Evolutionary conservation across 37 sponge, comb jelly and placozoan species (phyloP).

Genomic region (Amphimedon queenslandica): DNA sequence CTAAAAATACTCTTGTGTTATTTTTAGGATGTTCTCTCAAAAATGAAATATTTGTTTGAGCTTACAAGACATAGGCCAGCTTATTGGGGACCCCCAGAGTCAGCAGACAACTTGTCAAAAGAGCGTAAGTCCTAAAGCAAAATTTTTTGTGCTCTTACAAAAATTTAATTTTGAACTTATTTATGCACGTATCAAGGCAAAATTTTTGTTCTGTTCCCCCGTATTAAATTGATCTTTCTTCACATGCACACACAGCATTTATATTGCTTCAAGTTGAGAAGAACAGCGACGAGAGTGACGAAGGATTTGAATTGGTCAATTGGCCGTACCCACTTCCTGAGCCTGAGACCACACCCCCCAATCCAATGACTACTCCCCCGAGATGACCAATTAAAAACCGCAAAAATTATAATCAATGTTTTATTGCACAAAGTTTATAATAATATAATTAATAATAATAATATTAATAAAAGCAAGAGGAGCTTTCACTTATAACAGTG

Average conservation of each 20-base stretch:
- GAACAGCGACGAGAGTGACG: constrained; percentile 4
- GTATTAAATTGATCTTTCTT: no score
- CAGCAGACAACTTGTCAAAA: neutral
- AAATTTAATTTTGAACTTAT: no score
- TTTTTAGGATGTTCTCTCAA: constrained; percentile 23
- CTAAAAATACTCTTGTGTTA: neutral
- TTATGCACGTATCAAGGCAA: no score
- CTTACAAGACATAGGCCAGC: constrained; percentile 42
- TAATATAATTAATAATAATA: no score
- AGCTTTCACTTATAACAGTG: no score
- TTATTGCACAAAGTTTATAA: no score
- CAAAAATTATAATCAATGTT: no score
- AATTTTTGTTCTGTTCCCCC: neutral
- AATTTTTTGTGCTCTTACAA: no score
- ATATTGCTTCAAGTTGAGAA: neutral
- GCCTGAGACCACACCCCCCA: no score
- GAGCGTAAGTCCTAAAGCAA: constrained; percentile 36
- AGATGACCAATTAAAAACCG: no score
- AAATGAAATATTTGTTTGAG: constrained; percentile 62
- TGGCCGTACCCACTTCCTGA: neutral
- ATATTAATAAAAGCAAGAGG: no score
- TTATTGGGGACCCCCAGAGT: constrained; percentile 35
- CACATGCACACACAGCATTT: constrained; percentile 11
- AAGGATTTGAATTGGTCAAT: constrained; percentile 9
- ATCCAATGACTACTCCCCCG: no score